Percentiles rank a stretch among this genome's conserved stretches.
These are phyloP conservation scores for Myodes glareolus DNA, from an alignment of 2,113 vertebrate species.

Conservation along the genomic window DNA sequence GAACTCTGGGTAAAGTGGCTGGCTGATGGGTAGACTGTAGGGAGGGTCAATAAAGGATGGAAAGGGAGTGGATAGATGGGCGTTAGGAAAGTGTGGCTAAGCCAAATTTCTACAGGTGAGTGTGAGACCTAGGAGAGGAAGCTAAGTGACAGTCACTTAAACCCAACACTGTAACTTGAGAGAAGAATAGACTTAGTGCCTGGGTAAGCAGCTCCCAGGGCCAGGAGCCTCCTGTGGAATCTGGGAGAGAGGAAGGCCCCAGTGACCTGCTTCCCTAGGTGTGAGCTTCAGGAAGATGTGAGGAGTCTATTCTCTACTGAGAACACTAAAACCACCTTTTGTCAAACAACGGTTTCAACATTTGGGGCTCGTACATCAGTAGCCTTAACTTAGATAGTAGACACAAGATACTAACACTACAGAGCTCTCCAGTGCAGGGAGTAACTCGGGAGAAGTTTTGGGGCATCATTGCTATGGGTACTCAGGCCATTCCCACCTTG, in stretches of 20 bases:
- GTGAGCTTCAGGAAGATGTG: neutral
- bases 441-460: fast-evolving
- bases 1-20: neutral
- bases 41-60: neutral
- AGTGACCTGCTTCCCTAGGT: neutral
- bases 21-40: neutral
- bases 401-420: fast-evolving
- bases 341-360: neutral
- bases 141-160: neutral
- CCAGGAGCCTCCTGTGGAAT: neutral
- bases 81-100: neutral
- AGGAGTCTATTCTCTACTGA: neutral
- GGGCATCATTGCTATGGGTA: fast-evolving
- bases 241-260: neutral
- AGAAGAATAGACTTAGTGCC: neutral
- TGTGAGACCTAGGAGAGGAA: neutral
- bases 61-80: no score
- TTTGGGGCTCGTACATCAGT: fast-evolving
- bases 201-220: neutral
- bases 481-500: fast-evolving
- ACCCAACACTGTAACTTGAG: neutral
- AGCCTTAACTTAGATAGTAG: no score
- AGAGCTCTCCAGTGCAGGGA: fast-evolving
- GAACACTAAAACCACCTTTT: neutral
- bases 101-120: neutral